These are phyloP conservation scores for Syritta pipiens DNA, from an alignment of 2,888 invertebrate genomes.

Conservation along the genomic window DNA sequence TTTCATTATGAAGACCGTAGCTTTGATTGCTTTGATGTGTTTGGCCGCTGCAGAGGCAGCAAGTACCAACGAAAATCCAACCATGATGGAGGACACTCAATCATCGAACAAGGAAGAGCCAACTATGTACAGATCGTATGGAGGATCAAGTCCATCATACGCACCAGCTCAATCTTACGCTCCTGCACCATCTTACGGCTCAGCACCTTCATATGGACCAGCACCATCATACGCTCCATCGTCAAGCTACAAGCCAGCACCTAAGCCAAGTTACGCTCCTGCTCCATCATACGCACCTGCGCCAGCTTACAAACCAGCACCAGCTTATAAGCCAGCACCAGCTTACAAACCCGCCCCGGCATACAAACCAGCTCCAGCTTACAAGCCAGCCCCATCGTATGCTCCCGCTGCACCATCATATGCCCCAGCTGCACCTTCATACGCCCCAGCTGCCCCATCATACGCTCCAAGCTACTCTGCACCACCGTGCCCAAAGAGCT, in stretches of 20 bases:
- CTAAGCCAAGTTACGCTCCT: conserved; percentile 14
- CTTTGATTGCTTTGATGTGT: conserved; percentile 46
- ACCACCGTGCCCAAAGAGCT: conserved; percentile 72
- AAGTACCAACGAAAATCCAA: conserved; percentile 28
- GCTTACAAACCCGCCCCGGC: conserved; percentile 39
- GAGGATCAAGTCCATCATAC: background rate
- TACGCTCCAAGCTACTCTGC: conserved; percentile 42
- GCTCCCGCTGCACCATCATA: conserved; percentile 27
- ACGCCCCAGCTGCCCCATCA: conserved; percentile 15
- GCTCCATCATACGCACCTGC: conserved; percentile 42
- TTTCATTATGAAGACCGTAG: conserved; percentile 40
- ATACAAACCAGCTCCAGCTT: conserved; percentile 14
- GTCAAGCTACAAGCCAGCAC: conserved; percentile 47
- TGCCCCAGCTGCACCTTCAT: conserved; percentile 33
- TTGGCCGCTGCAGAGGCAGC: conserved; percentile 23
- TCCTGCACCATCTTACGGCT: conserved; percentile 21
- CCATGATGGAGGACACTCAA: conserved; percentile 12
- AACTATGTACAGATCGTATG: conserved; percentile 44
- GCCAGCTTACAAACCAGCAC: conserved; percentile 44
- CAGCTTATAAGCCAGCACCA: conserved; percentile 48
- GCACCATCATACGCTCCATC: conserved; percentile 37
- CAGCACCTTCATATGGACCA: conserved; percentile 2
- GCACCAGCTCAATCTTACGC: conserved; percentile 31
- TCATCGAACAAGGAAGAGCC: conserved; percentile 19
- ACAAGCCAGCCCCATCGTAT: conserved; percentile 37